A percentile compares a stretch with the other conserved stretches of the same genome.
phyloP scores from a whole-genome alignment of 1,140 invertebrate genomes.

The Philopotamus ludificatus region DNA sequence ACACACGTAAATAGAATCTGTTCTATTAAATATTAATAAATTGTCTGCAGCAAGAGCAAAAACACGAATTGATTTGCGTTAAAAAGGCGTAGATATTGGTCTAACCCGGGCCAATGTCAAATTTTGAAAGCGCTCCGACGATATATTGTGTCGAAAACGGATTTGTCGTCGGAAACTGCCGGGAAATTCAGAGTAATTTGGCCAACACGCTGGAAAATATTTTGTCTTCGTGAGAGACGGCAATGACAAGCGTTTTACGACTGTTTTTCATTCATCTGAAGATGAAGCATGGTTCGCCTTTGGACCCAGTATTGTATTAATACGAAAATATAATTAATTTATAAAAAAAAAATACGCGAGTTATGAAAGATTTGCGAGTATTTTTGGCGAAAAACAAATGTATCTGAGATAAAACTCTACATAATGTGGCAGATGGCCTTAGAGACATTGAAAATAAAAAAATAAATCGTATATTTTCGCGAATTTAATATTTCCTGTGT shows the following conservation, averaged over 20 bases:
- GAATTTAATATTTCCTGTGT: no score
- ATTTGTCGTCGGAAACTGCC: conserved; percentile 3
- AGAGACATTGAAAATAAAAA: no score
- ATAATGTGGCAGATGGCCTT: conserved; percentile 6
- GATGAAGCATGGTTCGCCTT: no score
- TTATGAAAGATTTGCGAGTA: neutral
- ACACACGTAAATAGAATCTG: neutral
- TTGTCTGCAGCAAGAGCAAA: neutral
- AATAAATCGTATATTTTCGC: no score
- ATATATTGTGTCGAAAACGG: no score
- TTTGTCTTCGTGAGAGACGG: no score
- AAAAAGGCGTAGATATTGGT: neutral
- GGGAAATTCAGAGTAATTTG: conserved; percentile 20
- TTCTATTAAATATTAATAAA: neutral
- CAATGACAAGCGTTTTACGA: no score
- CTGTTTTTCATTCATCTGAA: no score
- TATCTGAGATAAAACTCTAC: neutral
- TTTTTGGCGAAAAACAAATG: neutral
- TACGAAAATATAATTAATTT: no score
- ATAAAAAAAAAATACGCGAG: no score
- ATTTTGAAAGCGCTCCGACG: no score
- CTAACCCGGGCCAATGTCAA: neutral
- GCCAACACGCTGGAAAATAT: conserved; percentile 8
- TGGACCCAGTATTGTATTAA: no score
- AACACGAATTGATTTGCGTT: neutral